Evolutionary conservation across 2,888 invertebrate species (phyloP), one percentile per base, ranked within the genome.

Genomic region (Stenoptilia bipunctidactyla): DNA sequence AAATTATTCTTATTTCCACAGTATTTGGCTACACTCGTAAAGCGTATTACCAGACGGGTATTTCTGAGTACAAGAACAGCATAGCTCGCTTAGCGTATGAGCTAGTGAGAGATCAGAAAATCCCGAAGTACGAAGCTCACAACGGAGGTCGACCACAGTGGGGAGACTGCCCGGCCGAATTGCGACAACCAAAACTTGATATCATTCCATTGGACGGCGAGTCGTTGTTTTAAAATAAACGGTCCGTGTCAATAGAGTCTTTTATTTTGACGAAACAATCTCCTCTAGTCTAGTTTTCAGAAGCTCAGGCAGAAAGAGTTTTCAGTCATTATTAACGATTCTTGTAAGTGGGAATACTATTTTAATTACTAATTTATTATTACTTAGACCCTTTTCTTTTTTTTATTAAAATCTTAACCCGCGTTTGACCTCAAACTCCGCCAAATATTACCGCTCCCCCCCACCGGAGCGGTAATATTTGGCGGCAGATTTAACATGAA

Each of bases 31-130:
- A 77, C 61, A 64, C 58, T 9, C 70, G 82, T 0, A 67, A 66
- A 0, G 56, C 61, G 35, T 42, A 58, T 1, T 79, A 62, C 59
- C 70, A 67, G 53, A 82, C 74, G 0, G 82, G 73, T 1, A 41
- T 72, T 15, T 67, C 61, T 27, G 76, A 76, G 36, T 83, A 83
- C 61, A 75, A 76, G 61, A 47, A 55, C 15, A 53, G 64, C 53
- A 71, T 69, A 47, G 79, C 72, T 0, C 70, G 74, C 1, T 47
- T 80, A 45, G 82, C 80, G 43, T 83, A 76, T 51, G 75, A 77
- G 49, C 51, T 74, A 66, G 59, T 82, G 1, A 59, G 76, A 0
- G 76, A 79, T 46, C 63, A 70, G 38, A 62, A 74, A 1, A 61
- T 75, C 8, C 77, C 80, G 1, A 53, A 50, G 1, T 80, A 73